Base-by-base conservation (phyloP, 2,888 invertebrate species). In the Callimorpha dominula region DNA sequence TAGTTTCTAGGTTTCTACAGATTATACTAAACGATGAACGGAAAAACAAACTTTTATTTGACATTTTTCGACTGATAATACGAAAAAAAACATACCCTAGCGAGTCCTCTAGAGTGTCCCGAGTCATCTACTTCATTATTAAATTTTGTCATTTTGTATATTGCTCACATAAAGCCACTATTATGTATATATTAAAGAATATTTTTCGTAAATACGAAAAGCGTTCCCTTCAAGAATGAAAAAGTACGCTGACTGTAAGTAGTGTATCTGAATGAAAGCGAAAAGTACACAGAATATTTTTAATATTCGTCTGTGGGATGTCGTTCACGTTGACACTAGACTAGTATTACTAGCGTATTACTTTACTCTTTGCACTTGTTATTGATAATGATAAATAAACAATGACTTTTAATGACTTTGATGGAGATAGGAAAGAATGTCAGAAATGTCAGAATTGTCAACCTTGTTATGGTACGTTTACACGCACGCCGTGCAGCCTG, bases 111-210 rank as follows among this genome's bases (percentile, higher is more conserved):
- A 52, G 49, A 6, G 52, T 62, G 42, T 14, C n/a, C 60, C 42
- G 50, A 63, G 11, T 43, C 66, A 8, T 71, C 52, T 1, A 49
- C 42, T 52, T 71, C 60, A 12, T 66, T 62, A 14, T 60, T 60
- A 17, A 66, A 62, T 57, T 60, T 71, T 40, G 17, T 43, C 71
- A 71, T 71, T 60, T 40, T 60, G 40, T 17, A 52, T 54, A 54
- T 31, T 54, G n/a, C 43, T 65, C 11, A 64, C 52, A 54, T 52
- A 43, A 15, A 64, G 7, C 2, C 60, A 71, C 65, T 60, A 40
- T 42, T n/a, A 43, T 11, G 42, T 49, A 31, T 54, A 0, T 42
- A n/a, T 42, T 54, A 42, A 66, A 40, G 52, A 20, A 6, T 62
- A 15, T 63, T 14, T 1, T 15, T 63, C 40, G 15, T 31, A 15